Base-by-base conservation (phyloP, 2,113 vertebrate genomes). In the Ctenodactylus gundi region DNA sequence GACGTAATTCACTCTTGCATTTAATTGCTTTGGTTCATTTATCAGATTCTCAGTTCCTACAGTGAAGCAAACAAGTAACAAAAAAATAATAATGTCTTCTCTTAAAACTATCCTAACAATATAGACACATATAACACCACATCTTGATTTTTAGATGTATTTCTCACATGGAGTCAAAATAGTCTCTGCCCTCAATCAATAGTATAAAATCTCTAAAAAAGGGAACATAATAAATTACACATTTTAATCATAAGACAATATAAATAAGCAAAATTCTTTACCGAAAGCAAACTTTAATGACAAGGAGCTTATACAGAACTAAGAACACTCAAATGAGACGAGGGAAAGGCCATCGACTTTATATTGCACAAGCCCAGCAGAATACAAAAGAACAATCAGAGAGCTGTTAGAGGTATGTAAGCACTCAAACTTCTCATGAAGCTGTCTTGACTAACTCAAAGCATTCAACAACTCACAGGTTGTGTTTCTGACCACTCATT, bases 1-100 rank as follows among this genome's bases (percentile, higher is more conserved):
- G 18, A 90, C 68, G 49, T 21, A 88, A 88, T 65, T 58, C 23
- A 41, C 49, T 88, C 6, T 91, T 51, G 51, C 36, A 93, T 77
- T 94, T 46, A 39, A 83, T 65, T 95, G 21, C 17, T 88, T 95
- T 49, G 14, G 25, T 86, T 90, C 88, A 83, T 55, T 95, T 72
- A 93, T 27, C 89, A 12, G 10, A 80, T 65, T 15, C n/a, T 73
- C 94, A 86, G 25, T 31, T 96, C 34, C 15, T 88, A 49, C 14
- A 72, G 11, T 11, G 72, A 92, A 11, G 31, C 53, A 81, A 44
- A 72, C 4, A 49, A 70, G 29, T 49, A 53, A 90, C 14, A 87
- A 92, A 81, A 91, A 51, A 82, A 75, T 58, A 81, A 75, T 58
- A 87, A 64, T 11, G 39, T 78, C 29, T 25, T 72, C 67, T 51